Conservation (phyloP, 1,140 invertebrate species). For the Zaprionus tsacasi region DNA sequence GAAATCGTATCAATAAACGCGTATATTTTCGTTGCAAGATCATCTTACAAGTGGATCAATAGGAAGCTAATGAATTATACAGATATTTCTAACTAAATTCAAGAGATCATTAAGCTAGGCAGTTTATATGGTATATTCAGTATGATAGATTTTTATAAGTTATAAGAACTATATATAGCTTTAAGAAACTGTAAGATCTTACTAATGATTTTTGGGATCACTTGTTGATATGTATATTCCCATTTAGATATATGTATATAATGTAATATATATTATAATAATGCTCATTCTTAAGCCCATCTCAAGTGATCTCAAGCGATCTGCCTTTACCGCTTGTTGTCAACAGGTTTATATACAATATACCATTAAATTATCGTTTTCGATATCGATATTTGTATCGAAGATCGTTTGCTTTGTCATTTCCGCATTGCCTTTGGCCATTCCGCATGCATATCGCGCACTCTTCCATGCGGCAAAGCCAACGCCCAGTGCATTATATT, state of each 20-base stretch:
- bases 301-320: background rate
- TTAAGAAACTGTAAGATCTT: background rate
- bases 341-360: background rate
- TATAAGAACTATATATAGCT: too few species aligned
- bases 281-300: background rate
- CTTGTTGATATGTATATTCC: too few species aligned
- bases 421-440: conserved; percentile 32
- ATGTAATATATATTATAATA: background rate
- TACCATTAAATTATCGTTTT: background rate
- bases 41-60: background rate
- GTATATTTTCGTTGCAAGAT: background rate
- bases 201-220: too few species aligned
- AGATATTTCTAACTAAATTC: background rate
- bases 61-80: background rate
- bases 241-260: background rate
- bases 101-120: too few species aligned
- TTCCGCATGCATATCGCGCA: conserved; percentile 32
- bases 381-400: conserved; percentile 14
- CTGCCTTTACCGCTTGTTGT: background rate
- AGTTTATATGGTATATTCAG: too few species aligned
- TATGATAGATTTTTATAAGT: too few species aligned
- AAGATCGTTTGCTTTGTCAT: conserved; percentile 20
- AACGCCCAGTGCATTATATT: conserved; percentile 27
- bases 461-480: conserved; percentile 20
- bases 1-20: conserved; percentile 14